Conservation (phyloP, 2,113 vertebrate species). For the Hydropotes inermis region DNA sequence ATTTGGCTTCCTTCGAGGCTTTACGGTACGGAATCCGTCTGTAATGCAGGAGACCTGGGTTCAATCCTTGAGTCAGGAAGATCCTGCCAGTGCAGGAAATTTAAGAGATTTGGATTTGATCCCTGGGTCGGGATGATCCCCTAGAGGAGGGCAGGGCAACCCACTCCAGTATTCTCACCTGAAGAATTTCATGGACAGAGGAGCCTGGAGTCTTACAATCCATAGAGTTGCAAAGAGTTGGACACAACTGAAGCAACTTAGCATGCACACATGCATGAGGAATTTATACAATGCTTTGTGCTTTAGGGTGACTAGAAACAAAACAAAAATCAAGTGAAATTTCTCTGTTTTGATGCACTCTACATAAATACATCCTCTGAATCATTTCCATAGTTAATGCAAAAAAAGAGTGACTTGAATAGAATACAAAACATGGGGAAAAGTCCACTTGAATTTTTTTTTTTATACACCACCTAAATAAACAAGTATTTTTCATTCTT, state of each 20-base stretch:
- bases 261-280: accelerated
- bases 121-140: background rate
- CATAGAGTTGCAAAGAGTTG: background rate
- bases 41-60: background rate
- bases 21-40: background rate
- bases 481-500: background rate
- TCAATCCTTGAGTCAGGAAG: background rate
- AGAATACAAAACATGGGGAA: background rate
- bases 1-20: background rate
- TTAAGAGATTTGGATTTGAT: background rate
- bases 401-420: background rate
- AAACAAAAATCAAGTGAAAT: background rate
- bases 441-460: background rate
- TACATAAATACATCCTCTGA: background rate
- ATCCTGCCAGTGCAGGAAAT: background rate
- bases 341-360: background rate
- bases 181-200: background rate
- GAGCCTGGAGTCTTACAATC: background rate
- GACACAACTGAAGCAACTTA: background rate
- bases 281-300: background rate
- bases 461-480: background rate
- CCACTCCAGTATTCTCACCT: background rate
- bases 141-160: background rate
- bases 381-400: background rate
- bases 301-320: background rate